These are phyloP conservation scores for Hephaestus fuliginosus DNA, from an alignment of 2,797 vertebrate genomes.

Conservation along the genomic window DNA sequence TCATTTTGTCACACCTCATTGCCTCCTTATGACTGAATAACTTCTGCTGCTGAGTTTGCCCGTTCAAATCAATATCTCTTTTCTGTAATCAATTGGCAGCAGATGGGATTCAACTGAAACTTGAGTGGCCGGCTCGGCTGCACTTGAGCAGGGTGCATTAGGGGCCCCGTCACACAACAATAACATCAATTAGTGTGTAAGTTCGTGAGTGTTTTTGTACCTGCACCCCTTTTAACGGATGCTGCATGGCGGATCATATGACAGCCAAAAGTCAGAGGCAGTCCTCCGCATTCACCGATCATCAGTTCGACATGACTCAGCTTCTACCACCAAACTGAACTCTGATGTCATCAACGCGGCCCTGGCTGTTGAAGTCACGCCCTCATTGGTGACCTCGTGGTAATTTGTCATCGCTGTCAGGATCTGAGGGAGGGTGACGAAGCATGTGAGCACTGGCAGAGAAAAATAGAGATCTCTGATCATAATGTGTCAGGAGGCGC, in stretches of 20 bases:
- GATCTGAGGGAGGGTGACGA: slow-evolving; percentile 37
- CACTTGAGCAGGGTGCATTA: slow-evolving; percentile 58
- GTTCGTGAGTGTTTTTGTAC: slow-evolving; percentile 27
- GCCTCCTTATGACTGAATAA: slow-evolving; percentile 54
- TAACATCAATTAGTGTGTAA: slow-evolving; percentile 59
- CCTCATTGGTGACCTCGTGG: slow-evolving; percentile 31
- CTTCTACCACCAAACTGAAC: slow-evolving; percentile 12
- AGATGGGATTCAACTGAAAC: slow-evolving; percentile 78
- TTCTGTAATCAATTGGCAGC: slow-evolving; percentile 81
- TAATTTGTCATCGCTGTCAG: slow-evolving; percentile 56
- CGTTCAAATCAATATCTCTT: slow-evolving; percentile 77
- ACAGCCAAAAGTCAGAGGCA: slow-evolving; percentile 49
- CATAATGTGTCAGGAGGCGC: slow-evolving; percentile 21
- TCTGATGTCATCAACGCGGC: slow-evolving; percentile 47
- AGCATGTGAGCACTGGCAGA: slow-evolving; percentile 27
- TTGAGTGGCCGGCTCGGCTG: slow-evolving; percentile 46
- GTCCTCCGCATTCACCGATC: slow-evolving; percentile 35
- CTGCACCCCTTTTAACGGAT: slow-evolving; percentile 43
- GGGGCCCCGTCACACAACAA: slow-evolving; percentile 47
- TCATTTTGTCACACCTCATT: slow-evolving; percentile 53
- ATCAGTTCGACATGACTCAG: slow-evolving; percentile 52
- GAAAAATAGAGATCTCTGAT: slow-evolving; percentile 36
- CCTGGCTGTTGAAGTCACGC: slow-evolving; percentile 23
- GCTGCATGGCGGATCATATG: slow-evolving; percentile 45
- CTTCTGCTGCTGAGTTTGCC: slow-evolving; percentile 62